Percentiles rank a stretch among this genome's conserved stretches.
These are phyloP conservation scores for Sarcophaga carnaria DNA, from an alignment of 2,888 invertebrate species.

Conservation along the genomic window DNA sequence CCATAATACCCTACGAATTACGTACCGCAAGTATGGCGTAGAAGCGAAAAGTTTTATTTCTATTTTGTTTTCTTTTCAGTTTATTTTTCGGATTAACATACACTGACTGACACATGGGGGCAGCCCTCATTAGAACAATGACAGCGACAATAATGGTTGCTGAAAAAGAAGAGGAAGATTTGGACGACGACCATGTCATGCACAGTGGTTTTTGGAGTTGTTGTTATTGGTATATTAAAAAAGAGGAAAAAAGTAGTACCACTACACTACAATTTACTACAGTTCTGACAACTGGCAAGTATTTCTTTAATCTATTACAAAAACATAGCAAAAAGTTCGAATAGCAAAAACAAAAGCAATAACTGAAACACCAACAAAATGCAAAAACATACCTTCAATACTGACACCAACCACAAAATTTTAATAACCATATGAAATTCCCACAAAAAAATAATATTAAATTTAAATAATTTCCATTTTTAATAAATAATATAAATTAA, in stretches of 20 bases:
- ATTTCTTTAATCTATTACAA: slow-evolving; percentile 64
- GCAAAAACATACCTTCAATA: background rate
- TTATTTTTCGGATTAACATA: slow-evolving; percentile 30
- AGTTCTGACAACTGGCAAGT: slow-evolving; percentile 56
- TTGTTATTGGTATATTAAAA: slow-evolving; percentile 41
- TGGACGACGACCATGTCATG: slow-evolving; percentile 53
- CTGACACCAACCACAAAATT: background rate
- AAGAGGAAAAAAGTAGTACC: slow-evolving; percentile 53
- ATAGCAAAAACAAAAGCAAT: slow-evolving; percentile 31
- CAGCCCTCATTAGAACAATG: slow-evolving; percentile 42
- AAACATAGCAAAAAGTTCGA: slow-evolving; percentile 53
- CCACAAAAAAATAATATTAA: no score
- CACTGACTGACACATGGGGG: slow-evolving; percentile 49
- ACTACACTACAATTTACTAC: slow-evolving; percentile 57
- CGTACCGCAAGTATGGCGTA: slow-evolving; percentile 25
- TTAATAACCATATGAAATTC: no score
- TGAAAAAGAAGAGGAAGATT: slow-evolving; percentile 49
- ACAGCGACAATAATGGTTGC: background rate
- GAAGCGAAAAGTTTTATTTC: background rate
- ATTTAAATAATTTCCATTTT: no score
- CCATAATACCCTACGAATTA: slow-evolving; percentile 56
- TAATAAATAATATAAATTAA: no score
- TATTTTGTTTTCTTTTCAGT: slow-evolving; percentile 29
- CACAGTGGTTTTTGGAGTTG: slow-evolving; percentile 61
- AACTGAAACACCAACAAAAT: slow-evolving; percentile 11